Evolutionary conservation across 2,113 vertebrate species (phyloP), one percentile per base, ranked within the genome.

Genomic region (Hiodon alosoides): DNA sequence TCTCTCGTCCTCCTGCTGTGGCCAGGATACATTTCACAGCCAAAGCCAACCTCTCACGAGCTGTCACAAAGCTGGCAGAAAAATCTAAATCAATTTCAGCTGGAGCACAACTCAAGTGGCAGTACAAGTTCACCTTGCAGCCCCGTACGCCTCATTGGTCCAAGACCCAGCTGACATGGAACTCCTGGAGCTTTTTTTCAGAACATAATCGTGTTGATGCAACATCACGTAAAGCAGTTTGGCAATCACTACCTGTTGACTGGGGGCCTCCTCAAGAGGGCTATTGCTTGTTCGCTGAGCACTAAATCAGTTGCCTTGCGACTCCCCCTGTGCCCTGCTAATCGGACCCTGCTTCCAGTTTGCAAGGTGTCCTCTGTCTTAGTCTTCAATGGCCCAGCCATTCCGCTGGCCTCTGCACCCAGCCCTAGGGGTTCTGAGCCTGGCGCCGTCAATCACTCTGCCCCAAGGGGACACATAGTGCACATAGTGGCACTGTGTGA

Each of bases 401-500:
- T 72, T 48, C 48, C 5, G 10, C 47, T 73, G 60, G 54, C 46
- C 60, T 47, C 52, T 64, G 60, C 8, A 58, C 57, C 52, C 0
- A 4, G 13, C 52, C 8, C 16, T 10, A 66, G 16, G 69, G 67
- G 61, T 57, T 61, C 69, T 48, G 55, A 48, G 48, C 73, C 47
- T 48, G n/a, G 3, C 13, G 48, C 61, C 62, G 69, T 75, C 73
- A 79, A 75, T 82, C 80, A 80, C 31, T 66, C 31, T 3, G 50
- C 3, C 72, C 59, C 10, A 16, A 14, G 47, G 61, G 16, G 50
- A 47, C 60, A 2, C 11, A 31, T 31, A 31, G 31, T 31, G 48
- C n/a, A 5, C 14, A 51, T 48, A 6, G n/a, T 54, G 7, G 17
- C 46, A 51, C 5, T 5, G 60, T 14, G 54, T 73, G 72, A 73